Conservation (phyloP, 1,140 invertebrate species). For the Dendrolimus punctatus region DNA sequence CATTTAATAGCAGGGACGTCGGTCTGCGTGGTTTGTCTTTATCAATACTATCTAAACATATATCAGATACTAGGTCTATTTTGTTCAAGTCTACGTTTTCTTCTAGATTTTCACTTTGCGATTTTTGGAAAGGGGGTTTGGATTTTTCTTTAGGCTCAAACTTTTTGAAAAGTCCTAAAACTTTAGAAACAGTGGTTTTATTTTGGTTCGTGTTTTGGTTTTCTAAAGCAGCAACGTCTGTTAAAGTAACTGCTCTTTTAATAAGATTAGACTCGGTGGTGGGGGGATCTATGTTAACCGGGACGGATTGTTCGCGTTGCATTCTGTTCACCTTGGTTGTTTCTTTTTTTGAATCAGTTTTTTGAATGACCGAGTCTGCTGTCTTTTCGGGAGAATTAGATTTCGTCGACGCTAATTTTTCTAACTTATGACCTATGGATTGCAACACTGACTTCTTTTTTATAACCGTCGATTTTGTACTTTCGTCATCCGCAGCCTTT, state of each 20-base stretch:
- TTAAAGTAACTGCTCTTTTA: constrained; percentile 78
- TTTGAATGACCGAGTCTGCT: constrained; percentile 21
- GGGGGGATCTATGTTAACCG: constrained; percentile 63
- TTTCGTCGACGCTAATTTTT: constrained; percentile 72
- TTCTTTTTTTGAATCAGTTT: constrained; percentile 30
- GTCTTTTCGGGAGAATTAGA: constrained; percentile 62
- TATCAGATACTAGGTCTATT: constrained; percentile 25
- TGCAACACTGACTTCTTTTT: constrained; percentile 74
- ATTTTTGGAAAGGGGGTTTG: constrained; percentile 35
- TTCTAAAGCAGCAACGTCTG: constrained; percentile 73
- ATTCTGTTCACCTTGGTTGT: constrained; percentile 62
- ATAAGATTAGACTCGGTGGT: constrained; percentile 74
- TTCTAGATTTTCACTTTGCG: constrained; percentile 21
- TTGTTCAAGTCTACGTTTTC: constrained; percentile 26
- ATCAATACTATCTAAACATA: constrained; percentile 20
- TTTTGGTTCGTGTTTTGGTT: constrained; percentile 48
- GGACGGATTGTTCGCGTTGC: constrained; percentile 77
- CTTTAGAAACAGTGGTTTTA: constrained; percentile 76
- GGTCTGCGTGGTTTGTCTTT: constrained; percentile 62
- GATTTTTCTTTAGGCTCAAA: constrained; percentile 69
- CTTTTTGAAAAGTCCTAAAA: constrained; percentile 82
- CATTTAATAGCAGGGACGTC: constrained; percentile 64
- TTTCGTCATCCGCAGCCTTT: constrained; percentile 51
- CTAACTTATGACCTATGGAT: constrained; percentile 78
- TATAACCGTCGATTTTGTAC: constrained; percentile 47